These are phyloP conservation scores for Emydocephalus ijimae DNA, from an alignment of 2,113 vertebrate genomes.

Conservation along the genomic window DNA sequence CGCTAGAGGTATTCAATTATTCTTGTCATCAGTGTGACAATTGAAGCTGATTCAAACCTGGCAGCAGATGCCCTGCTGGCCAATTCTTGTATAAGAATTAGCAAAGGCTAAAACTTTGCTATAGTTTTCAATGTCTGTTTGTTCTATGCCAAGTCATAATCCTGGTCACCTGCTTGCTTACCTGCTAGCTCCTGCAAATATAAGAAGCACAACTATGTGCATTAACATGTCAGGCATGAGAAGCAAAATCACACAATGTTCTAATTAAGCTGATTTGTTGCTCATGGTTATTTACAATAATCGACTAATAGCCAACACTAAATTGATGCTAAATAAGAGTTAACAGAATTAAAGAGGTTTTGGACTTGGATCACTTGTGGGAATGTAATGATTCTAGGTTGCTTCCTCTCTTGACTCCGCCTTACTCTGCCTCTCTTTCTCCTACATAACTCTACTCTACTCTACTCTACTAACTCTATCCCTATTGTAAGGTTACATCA, in stretches of 20 bases:
- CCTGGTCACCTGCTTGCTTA: not conserved
- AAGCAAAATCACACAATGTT: not conserved
- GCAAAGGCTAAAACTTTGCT: not conserved
- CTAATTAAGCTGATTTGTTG: not conserved
- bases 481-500: not conserved
- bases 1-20: not conserved
- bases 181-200: not conserved
- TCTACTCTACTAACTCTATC: not conserved
- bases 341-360: not conserved
- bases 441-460: not conserved
- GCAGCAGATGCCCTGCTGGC: not conserved
- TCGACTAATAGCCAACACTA: not conserved
- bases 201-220: not conserved
- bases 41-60: not conserved
- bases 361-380: not conserved
- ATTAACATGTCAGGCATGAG: not conserved
- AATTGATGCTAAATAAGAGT: not conserved
- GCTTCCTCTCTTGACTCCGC: not conserved
- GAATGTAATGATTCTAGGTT: not conserved
- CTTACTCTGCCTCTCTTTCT: not conserved
- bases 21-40: not conserved
- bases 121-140: not conserved
- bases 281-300: not conserved
- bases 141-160: not conserved
- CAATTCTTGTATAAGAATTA: not conserved